Evolutionary conservation across 92 coral and sea anemone species (phyloP).

Genomic region (Palythoa grandis): DNA sequence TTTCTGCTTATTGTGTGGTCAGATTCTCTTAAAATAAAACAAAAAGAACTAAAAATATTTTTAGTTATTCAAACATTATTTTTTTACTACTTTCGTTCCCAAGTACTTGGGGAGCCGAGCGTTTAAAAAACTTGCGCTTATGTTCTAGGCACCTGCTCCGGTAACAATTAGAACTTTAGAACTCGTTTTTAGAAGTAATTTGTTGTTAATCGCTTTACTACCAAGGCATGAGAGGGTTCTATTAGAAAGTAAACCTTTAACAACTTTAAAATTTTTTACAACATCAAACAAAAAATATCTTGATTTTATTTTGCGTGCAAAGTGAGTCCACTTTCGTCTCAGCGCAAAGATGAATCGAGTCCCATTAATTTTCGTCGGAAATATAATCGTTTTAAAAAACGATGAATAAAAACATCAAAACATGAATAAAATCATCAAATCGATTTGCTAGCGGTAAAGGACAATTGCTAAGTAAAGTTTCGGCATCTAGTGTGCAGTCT

Average conservation of each 20-base stretch:
- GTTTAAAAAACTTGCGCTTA: not conserved
- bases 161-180: not conserved
- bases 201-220: slow-evolving; percentile 15
- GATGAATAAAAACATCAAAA: slow-evolving; percentile 41
- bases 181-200: slow-evolving; percentile 21
- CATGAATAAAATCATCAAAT: slow-evolving; percentile 39
- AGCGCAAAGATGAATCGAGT: not conserved
- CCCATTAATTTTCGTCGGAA: slow-evolving; percentile 5
- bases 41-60: slow-evolving; percentile 3
- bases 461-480: slow-evolving; percentile 19
- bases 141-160: slow-evolving; percentile 10
- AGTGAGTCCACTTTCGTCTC: slow-evolving; percentile 4
- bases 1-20: not conserved
- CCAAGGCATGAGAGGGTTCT: slow-evolving; percentile 11
- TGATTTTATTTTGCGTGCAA: slow-evolving; percentile 20
- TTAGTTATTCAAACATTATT: not conserved
- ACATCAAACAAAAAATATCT: not conserved
- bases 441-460: slow-evolving; percentile 37
- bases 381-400: slow-evolving; percentile 40
- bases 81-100: not conserved
- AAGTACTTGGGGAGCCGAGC: not conserved
- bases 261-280: slow-evolving; percentile 19
- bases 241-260: slow-evolving; percentile 7
- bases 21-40: not conserved
- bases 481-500: slow-evolving; percentile 8